Evolutionary conservation across 2,113 vertebrate species (phyloP), one percentile per base, ranked within the genome.

Genomic region (Platycercus adscitus): DNA sequence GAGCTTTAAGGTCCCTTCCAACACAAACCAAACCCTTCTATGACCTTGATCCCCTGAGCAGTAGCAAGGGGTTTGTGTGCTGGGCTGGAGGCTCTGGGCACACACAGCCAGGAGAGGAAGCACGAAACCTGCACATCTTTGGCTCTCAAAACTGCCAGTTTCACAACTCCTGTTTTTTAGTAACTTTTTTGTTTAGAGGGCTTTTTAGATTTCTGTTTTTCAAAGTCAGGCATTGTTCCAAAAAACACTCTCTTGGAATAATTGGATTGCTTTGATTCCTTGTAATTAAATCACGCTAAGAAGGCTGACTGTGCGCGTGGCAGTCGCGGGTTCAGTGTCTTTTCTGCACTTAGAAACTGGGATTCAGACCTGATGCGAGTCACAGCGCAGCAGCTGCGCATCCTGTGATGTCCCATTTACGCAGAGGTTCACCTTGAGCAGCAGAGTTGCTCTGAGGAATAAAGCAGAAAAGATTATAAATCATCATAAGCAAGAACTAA

Each of bases 191-290:
- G 70, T 68, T 85, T 55, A 17, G 20, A 17, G 80, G 46, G 33
- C 69, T 64, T 47, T 68, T 66, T 33, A 1, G 4, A 31, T n/a
- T 31, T 49, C 53, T 37, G 55, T 44, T 78, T 77, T 52, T 37
- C 86, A 71, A 33, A 18, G 43, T 10, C 41, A 19, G 95, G 86
- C 91, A 3, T 39, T 28, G 69, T 60, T 73, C 93, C 95, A 91
- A 83, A 88, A 31, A 26, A 7, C 39, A 24, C 17, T 81, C 87
- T 86, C 65, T 84, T 94, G 72, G 41, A 94, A 91, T 96, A 83
- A 92, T 96, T 70, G 91, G 91, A 70, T 86, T 58, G 91, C 92
- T 91, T 95, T 84, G 89, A 83, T 81, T 88, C 80, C 83, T 89
- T 81, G 81, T 94, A 88, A 92, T 93, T 88, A 86, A 93, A 86